A percentile compares a stretch with the other conserved stretches of the same genome.
Conservation (phyloP, 2,888 invertebrate species). For the Lomographa bimaculata region DNA sequence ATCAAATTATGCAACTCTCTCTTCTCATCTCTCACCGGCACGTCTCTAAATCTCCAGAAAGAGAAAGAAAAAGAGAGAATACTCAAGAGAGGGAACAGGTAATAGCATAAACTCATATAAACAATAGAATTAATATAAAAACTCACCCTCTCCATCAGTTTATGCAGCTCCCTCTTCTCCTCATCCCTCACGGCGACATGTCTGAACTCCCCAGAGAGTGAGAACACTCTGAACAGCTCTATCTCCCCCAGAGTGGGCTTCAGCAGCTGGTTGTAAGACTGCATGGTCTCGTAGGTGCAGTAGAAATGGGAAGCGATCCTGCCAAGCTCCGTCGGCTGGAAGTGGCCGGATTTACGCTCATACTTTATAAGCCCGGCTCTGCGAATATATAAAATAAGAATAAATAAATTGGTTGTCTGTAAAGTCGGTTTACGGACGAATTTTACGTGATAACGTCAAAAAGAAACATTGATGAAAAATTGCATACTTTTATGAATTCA, state of each 20-base stretch:
- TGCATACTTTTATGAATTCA: too few relatives aligned
- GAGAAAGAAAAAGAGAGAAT: too few relatives aligned
- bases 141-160: slow-evolving; percentile 88
- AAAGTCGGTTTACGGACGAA: too few relatives aligned
- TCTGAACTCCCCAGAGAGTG: slow-evolving; percentile 97
- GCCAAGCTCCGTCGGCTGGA: slow-evolving; percentile 96
- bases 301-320: slow-evolving; percentile 99
- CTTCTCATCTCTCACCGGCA: too few relatives aligned
- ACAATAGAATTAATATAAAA: not conserved
- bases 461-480: too few relatives aligned
- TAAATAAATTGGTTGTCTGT: too few relatives aligned
- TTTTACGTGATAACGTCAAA: too few relatives aligned
- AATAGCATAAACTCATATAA: too few relatives aligned
- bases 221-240: slow-evolving; percentile 98
- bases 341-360: slow-evolving; percentile 95
- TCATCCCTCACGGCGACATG: slow-evolving; percentile 97
- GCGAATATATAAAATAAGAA: slow-evolving; percentile 15
- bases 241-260: slow-evolving; percentile 99
- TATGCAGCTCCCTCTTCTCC: slow-evolving; percentile 98
- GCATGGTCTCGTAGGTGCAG: slow-evolving; percentile 98
- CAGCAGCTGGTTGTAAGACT: slow-evolving; percentile 97
- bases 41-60: too few relatives aligned
- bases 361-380: slow-evolving; percentile 98
- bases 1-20: too few relatives aligned
- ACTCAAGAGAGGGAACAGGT: too few relatives aligned